Base-by-base conservation (phyloP, 2,797 vertebrate species). In the Eospalax fontanierii region DNA sequence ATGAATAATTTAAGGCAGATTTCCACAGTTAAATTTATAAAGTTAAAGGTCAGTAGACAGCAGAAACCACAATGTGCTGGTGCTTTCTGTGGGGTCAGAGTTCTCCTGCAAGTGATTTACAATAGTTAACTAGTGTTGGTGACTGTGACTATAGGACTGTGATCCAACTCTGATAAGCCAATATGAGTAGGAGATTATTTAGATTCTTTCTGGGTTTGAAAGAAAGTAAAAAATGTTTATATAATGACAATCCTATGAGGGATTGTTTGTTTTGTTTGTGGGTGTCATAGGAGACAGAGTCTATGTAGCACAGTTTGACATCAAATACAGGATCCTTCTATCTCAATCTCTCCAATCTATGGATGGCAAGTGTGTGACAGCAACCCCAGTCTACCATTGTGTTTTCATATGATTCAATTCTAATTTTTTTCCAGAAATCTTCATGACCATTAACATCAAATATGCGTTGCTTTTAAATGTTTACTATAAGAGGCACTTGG, bases 1-100 rank as follows among this genome's bases (percentile, higher is more conserved):
- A 94, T 95, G 83, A 96, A 94, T 96, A 92, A 97, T 96, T 95
- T 54, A 96, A 90, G 65, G 40, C 79, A 79, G 15, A 93, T 96
- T 95, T 68, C 75, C 88, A 35, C 66, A 96, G 28, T 95, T 89
- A 94, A 96, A 70, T 94, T 94, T 96, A 83, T 76, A 11, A 5
- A 88, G 74, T 71, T 89, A 28, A 91, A 26, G 84, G 84, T 78
- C 57, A 95, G 30, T 54, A 94, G 81, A 75, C 0, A 96, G 78
- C 10, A 70, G 63, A 89, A 88, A 78, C 18, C 79, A 87, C 16
- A 93, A 63, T 16, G 15, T 59, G 18, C 80, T 90, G 86, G 68
- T 75, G 46, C 7, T 76, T 92, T 76, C 83, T 40, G 46, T 79
- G 43, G 91, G 93, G 54, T 88, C 85, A 86, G 38, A 46, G 83